Evolutionary conservation across 2,797 vertebrate genomes (phyloP).

Genomic region (Pangasius krempfi): DNA sequence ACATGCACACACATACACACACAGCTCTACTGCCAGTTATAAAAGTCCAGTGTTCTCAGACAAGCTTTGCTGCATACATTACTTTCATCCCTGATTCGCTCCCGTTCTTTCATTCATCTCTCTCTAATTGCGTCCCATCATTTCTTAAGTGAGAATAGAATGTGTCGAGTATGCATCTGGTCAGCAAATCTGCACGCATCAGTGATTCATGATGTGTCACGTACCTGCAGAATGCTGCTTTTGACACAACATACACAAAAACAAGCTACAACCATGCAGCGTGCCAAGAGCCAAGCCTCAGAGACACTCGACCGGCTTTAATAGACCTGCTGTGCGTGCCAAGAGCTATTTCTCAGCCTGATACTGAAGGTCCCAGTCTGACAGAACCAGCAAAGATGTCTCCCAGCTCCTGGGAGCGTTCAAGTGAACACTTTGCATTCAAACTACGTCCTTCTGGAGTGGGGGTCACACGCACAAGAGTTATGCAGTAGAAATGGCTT

Average conservation of each 20-base stretch:
- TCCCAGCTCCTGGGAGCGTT: background rate
- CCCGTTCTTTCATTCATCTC: slow-evolving; percentile 35
- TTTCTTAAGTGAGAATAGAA: slow-evolving; percentile 44
- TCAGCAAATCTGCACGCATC: slow-evolving; percentile 71
- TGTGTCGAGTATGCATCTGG: slow-evolving; percentile 58
- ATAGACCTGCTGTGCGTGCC: slow-evolving; percentile 42
- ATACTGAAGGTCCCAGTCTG: slow-evolving; percentile 34
- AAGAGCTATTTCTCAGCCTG: slow-evolving; percentile 39
- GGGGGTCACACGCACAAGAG: background rate
- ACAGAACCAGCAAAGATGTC: slow-evolving; percentile 38
- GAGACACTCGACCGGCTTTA: slow-evolving; percentile 50
- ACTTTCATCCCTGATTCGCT: slow-evolving; percentile 11
- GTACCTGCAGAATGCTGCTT: slow-evolving; percentile 58
- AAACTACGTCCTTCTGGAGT: slow-evolving; percentile 47
- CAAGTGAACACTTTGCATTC: slow-evolving; percentile 21
- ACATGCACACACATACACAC: slow-evolving; percentile 2
- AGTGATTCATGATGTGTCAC: slow-evolving; percentile 75
- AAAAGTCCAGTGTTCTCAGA: slow-evolving; percentile 34
- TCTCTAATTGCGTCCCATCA: slow-evolving; percentile 5
- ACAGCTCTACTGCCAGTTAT: slow-evolving; percentile 42
- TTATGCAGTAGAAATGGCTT: slow-evolving; percentile 46
- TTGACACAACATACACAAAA: slow-evolving; percentile 57
- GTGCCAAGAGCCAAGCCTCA: slow-evolving; percentile 34
- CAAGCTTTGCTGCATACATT: background rate
- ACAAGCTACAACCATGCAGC: slow-evolving; percentile 25